These are phyloP conservation scores for Picathartes gymnocephalus DNA, from an alignment of 2,113 vertebrate genomes.

Conservation along the genomic window DNA sequence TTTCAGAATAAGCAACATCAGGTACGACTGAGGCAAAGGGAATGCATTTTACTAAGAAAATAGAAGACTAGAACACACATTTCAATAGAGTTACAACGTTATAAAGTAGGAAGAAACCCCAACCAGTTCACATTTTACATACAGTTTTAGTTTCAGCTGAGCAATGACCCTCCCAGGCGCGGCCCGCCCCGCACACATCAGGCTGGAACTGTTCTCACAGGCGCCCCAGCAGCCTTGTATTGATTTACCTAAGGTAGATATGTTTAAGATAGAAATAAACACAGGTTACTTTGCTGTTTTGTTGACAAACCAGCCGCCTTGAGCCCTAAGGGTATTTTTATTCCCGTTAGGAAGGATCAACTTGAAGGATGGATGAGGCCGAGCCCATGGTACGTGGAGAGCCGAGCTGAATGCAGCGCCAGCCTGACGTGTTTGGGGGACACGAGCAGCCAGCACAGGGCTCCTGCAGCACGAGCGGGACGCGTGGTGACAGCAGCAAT, in stretches of 20 bases:
- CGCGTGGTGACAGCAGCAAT: fast-evolving
- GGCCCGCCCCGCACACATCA: neutral
- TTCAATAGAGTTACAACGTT: conserved; percentile 47
- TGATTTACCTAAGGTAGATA: neutral
- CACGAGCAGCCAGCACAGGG: fast-evolving
- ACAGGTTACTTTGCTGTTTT: neutral
- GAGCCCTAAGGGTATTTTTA: neutral
- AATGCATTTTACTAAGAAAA: conserved; percentile 75
- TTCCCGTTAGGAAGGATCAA: neutral
- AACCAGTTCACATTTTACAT: neutral
- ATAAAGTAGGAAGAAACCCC: conserved; percentile 16
- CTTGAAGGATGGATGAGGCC: fast-evolving
- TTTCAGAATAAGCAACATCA: neutral
- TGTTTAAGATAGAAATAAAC: neutral
- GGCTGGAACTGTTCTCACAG: neutral
- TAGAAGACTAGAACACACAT: conserved; percentile 55
- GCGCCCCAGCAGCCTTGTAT: neutral
- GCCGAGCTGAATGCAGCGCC: fast-evolving
- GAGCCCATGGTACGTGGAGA: fast-evolving
- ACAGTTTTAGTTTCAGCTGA: conserved; percentile 17
- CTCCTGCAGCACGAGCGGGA: neutral
- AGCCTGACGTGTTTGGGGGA: fast-evolving
- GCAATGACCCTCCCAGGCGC: neutral
- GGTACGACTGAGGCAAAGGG: conserved; percentile 35
- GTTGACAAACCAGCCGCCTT: neutral